Conservation (phyloP, 2,888 invertebrate species). For the Drosophila meridionalis region DNA sequence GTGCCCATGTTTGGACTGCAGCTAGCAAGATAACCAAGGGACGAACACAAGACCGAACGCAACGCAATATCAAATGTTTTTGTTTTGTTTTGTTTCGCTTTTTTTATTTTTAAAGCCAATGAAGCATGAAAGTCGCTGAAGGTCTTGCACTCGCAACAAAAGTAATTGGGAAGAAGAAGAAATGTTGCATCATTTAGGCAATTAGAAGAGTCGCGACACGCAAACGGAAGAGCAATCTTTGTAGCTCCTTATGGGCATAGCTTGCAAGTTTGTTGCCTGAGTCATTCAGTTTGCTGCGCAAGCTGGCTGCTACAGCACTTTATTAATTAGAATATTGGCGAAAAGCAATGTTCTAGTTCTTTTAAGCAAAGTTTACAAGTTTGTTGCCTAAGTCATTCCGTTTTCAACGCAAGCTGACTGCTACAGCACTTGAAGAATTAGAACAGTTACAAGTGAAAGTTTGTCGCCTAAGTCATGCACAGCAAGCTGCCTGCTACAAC, state of each 20-base stretch:
- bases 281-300: background rate
- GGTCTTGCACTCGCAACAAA: constrained; percentile 53
- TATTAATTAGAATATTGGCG: background rate
- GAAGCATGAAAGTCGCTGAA: constrained; percentile 77
- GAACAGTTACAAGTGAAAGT: background rate
- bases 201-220: background rate
- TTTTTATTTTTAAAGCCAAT: constrained; percentile 46
- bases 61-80: constrained; percentile 25
- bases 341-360: background rate
- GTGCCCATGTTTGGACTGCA: constrained; percentile 68
- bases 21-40: constrained; percentile 53
- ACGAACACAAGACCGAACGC: constrained; percentile 41
- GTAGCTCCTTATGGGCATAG: background rate
- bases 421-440: background rate
- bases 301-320: constrained; percentile 20
- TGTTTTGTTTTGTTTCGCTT: background rate
- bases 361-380: background rate
- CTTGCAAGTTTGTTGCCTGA: constrained; percentile 15
- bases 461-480: background rate
- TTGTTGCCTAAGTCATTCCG: constrained; percentile 12
- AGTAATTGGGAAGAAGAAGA: constrained; percentile 20
- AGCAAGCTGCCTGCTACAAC: no score
- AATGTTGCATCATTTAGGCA: constrained; percentile 47
- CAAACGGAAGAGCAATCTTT: constrained; percentile 23
- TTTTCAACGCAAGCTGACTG: constrained; percentile 6